A percentile compares a stretch with the other conserved stretches of the same genome.
Evolutionary conservation across 23 tunicate species (phyloP).

Genomic region (Halocynthia aurantium): DNA sequence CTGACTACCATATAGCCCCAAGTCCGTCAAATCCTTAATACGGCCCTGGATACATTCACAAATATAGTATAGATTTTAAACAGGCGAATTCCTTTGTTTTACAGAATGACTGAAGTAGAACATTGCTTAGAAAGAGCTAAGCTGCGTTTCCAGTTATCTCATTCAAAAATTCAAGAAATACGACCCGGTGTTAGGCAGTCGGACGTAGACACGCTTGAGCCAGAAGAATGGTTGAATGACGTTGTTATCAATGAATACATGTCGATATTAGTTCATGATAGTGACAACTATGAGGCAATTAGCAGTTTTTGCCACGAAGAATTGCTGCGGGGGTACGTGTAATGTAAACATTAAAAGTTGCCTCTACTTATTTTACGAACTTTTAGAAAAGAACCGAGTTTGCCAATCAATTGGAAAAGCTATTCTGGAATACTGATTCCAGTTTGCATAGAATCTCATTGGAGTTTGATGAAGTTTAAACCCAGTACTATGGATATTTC

Average conservation of each 20-base stretch:
- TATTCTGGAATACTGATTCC: slow-evolving; percentile 45
- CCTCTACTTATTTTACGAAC: neutral
- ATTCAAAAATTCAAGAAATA: slow-evolving; percentile 24
- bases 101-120: slow-evolving; percentile 38
- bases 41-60: no score
- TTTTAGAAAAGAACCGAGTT: slow-evolving; percentile 18
- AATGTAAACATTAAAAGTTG: neutral
- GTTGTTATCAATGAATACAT: slow-evolving; percentile 73
- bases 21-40: no score
- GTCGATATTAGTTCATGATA: slow-evolving; percentile 22
- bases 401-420: slow-evolving; percentile 51
- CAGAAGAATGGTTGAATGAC: slow-evolving; percentile 82
- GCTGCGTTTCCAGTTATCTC: neutral
- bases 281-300: slow-evolving; percentile 13
- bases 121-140: slow-evolving; percentile 27
- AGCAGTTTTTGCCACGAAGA: slow-evolving; percentile 82
- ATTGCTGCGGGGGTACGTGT: slow-evolving; percentile 8
- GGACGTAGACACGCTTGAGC: slow-evolving; percentile 54
- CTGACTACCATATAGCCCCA: no score
- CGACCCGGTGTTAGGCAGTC: slow-evolving; percentile 49
- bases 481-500: slow-evolving; percentile 13
- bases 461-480: slow-evolving; percentile 54
- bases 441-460: slow-evolving; percentile 45
- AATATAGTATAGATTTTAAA: no score
- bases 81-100: neutral